A percentile compares a stretch with the other conserved stretches of the same genome.
phyloP scores from a whole-genome alignment of 2,113 vertebrate genomes.

The Guaruba guarouba region DNA sequence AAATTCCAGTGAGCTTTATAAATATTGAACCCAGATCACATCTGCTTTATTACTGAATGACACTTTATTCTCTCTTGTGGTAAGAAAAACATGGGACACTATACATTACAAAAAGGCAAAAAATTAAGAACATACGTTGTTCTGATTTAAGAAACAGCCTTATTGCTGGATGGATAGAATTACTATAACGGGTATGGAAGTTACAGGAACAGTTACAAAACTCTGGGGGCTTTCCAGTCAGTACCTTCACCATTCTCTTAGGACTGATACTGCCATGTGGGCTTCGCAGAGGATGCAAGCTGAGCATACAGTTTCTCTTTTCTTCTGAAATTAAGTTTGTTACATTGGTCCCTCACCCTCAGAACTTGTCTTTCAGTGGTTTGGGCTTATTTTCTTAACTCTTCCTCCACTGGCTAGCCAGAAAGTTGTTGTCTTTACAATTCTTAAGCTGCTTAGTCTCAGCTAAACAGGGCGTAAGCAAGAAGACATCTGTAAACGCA shows the following conservation, averaged over 20 bases:
- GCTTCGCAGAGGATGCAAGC: not conserved
- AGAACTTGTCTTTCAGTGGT: not conserved
- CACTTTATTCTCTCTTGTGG: not conserved
- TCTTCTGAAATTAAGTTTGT: not conserved
- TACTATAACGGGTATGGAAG: not conserved
- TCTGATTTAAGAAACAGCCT: not conserved
- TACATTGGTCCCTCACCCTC: not conserved
- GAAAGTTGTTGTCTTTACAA: not conserved
- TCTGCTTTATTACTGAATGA: not conserved
- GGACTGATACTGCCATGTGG: not conserved
- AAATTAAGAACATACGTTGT: not conserved
- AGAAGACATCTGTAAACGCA: not conserved
- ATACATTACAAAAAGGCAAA: not conserved
- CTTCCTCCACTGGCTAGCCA: not conserved
- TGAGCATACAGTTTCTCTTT: not conserved
- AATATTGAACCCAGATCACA: not conserved
- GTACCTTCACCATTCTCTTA: not conserved
- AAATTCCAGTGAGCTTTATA: not conserved
- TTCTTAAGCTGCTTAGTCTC: not conserved
- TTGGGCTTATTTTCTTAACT: not conserved
- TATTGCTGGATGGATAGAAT: not conserved
- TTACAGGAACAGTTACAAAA: not conserved
- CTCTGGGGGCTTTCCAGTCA: not conserved
- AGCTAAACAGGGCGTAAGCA: not conserved
- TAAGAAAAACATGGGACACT: not conserved